Evolutionary conservation across 2,888 invertebrate species (phyloP), one percentile per base, ranked within the genome.

Genomic region (Andricus quercusramuli): DNA sequence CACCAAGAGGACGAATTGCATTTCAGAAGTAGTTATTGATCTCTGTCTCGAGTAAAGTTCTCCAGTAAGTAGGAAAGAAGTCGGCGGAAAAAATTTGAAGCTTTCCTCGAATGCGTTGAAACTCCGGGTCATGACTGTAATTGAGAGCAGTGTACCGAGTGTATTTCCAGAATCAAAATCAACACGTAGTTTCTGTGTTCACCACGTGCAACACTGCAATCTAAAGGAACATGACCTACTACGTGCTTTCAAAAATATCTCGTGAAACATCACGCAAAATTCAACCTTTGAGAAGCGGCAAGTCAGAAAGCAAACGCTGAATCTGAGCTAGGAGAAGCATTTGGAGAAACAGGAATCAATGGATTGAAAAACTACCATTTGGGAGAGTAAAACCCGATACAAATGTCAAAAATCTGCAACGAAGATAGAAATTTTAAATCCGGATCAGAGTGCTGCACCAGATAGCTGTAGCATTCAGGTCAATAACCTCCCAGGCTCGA

Each of bases 381-480:
- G 13, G n/a, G 15, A 56, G 5, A n/a, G 32, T 22, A 37, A 74
- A 74, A 32, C 9, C 0, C 32, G 56, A 74, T 74, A 22, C 56
- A 59, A 56, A 74, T 74, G 59, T 74, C n/a, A n/a, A 74, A 74
- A 74, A 74, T 74, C 74, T 74, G 74, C n/a, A 74, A 74, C 37
- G 37, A 74, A 59, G 51, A 56, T 59, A 37, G 32, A 74, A 74
- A 56, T 37, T 74, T 32, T 74, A 74, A 59, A 74, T 74, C 74
- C 37, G 56, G 56, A 56, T 59, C 56, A 56, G 51, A 74, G 70
- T n/a, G 74, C 74, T 74, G 74, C 37, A 56, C 74, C 74, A 59
- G 56, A 74, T 74, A 74, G 56, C 74, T 74, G 51, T 74, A 59
- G 56, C 56, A 32, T 74, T 59, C 20, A 51, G 74, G 74, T 74